A percentile compares a stretch with the other conserved stretches of the same genome.
Evolutionary conservation across 37 sponge, comb jelly and placozoan species (phyloP).

Genomic region (Sycon ciliatum): DNA sequence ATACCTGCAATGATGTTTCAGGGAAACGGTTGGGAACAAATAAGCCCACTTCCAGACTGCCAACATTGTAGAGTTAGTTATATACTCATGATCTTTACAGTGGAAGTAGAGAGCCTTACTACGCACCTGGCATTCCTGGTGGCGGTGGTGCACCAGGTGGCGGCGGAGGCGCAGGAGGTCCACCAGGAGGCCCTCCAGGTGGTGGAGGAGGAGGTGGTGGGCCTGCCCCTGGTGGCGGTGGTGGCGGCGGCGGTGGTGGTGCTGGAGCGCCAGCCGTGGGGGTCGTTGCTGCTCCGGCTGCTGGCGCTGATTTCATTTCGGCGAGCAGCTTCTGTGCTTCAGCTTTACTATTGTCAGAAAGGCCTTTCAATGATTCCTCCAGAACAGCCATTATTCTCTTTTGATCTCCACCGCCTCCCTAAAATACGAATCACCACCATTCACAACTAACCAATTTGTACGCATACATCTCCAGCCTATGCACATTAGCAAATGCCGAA

Average conservation of each 20-base stretch:
- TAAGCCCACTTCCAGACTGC: too few species aligned
- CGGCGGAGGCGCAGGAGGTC: constrained; percentile 32
- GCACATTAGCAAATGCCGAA: too few species aligned
- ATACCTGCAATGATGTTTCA: too few species aligned
- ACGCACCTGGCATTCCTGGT: neutral
- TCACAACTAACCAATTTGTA: too few species aligned
- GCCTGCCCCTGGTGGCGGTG: constrained; percentile 23
- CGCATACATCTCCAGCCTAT: too few species aligned
- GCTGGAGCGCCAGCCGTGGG: constrained; percentile 22
- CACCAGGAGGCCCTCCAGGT: constrained; percentile 11
- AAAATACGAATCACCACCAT: too few species aligned
- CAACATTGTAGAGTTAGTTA: neutral
- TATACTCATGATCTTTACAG: neutral
- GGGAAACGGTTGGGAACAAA: too few species aligned
- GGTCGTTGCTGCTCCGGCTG: constrained; percentile 2
- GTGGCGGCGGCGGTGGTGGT: constrained; percentile 30
- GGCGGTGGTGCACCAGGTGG: neutral
- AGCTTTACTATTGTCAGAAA: neutral
- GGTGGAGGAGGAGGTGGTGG: constrained; percentile 20
- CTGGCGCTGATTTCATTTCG: neutral
- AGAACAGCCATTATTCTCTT: too few species aligned
- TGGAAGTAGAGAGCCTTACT: too few species aligned
- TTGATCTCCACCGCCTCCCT: too few species aligned
- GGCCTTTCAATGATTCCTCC: neutral
- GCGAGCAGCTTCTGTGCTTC: too few species aligned